Percentiles rank a stretch among this genome's conserved stretches.
Conservation (phyloP, 2,113 vertebrate genomes). For the Cercopithecus mona region DNA sequence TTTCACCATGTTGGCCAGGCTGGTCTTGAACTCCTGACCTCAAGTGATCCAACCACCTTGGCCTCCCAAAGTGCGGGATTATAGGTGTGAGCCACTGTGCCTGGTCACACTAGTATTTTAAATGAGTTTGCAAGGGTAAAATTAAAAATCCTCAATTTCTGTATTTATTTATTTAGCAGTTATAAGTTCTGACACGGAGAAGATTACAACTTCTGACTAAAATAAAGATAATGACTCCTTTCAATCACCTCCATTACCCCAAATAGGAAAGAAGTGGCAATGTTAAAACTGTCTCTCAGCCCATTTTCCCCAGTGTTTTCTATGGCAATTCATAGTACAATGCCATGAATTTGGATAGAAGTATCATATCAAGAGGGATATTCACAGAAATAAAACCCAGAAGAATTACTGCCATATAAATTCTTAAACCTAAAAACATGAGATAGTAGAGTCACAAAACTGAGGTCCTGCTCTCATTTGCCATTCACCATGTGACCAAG, state of each 20-base stretch:
- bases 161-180: not conserved
- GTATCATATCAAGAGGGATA: not conserved
- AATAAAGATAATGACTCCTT: not conserved
- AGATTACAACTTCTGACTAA: conserved; percentile 5
- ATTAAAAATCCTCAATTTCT: conserved; percentile 27
- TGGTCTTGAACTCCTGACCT: no score
- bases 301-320: not conserved
- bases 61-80: no score
- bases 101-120: no score
- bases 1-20: no score
- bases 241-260: not conserved
- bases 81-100: no score
- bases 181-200: not conserved
- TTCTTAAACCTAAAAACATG: not conserved
- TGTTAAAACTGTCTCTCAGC: not conserved
- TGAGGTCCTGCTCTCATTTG: not conserved
- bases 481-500: not conserved
- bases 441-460: not conserved
- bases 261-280: not conserved
- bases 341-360: not conserved
- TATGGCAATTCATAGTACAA: not conserved
- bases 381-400: not conserved
- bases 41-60: no score
- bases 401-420: not conserved
- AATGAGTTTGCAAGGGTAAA: not conserved